Evolutionary conservation across 2,888 invertebrate species (phyloP).

Genomic region (Chrysolina haemoptera): DNA sequence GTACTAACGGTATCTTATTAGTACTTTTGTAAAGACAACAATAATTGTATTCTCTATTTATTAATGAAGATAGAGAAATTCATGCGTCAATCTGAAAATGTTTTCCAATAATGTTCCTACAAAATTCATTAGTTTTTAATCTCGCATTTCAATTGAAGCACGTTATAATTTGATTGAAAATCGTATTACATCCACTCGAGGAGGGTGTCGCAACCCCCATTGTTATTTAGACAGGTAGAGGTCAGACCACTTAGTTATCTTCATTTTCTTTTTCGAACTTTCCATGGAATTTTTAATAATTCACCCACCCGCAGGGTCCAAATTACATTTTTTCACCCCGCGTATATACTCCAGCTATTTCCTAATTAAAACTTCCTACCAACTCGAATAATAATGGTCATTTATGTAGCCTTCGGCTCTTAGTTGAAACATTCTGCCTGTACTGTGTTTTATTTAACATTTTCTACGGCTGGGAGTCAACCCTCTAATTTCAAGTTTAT

Average conservation of each 20-base stretch:
- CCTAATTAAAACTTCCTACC: constrained; percentile 50
- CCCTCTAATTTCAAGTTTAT: constrained; percentile 65
- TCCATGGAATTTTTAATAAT: constrained; percentile 27
- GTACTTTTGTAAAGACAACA: too few relatives aligned
- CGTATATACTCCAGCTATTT: constrained; percentile 44
- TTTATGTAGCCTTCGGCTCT: constrained; percentile 58
- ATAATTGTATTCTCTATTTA: too few relatives aligned
- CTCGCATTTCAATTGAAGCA: too few relatives aligned
- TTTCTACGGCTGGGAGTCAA: constrained; percentile 58
- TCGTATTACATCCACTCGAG: not conserved
- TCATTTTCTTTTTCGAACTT: constrained; percentile 9
- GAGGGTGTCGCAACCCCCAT: not conserved
- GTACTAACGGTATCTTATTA: too few relatives aligned
- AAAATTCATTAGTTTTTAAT: too few relatives aligned
- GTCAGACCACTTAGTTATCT: constrained; percentile 7
- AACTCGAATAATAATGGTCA: constrained; percentile 60
- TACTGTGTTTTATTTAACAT: constrained; percentile 59
- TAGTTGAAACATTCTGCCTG: constrained; percentile 52
- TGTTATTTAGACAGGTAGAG: not conserved
- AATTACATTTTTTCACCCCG: constrained; percentile 14
- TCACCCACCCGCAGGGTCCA: constrained; percentile 12
- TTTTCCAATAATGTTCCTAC: too few relatives aligned
- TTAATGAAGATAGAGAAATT: too few relatives aligned
- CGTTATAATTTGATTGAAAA: too few relatives aligned
- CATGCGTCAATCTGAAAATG: too few relatives aligned